phyloP scores from a whole-genome alignment of 2,113 vertebrate species.

The Falcunculus frontatus region DNA sequence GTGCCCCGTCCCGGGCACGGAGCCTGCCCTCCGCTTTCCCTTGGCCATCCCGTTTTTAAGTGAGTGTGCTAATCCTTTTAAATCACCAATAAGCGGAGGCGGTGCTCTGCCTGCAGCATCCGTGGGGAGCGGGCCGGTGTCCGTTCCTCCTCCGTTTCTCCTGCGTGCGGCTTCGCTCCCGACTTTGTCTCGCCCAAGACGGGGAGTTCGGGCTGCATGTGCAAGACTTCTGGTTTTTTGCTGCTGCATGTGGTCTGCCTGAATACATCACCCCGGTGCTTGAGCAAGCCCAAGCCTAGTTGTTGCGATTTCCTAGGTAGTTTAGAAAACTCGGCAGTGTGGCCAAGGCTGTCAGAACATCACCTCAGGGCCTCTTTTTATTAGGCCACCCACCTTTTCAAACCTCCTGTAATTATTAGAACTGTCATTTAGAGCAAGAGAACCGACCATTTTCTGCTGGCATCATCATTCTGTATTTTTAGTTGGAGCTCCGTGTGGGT shows the following conservation, averaged over 20 bases:
- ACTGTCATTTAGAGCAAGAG: not conserved
- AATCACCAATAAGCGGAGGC: not conserved
- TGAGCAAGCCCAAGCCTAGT: not conserved
- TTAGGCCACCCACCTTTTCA: slow-evolving; percentile 43
- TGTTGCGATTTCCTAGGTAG: not conserved
- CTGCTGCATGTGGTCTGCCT: not conserved
- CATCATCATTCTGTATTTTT: not conserved
- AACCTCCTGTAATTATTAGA: not conserved
- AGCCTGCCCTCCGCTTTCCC: not conserved
- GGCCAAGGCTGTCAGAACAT: slow-evolving; percentile 11
- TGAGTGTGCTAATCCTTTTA: not conserved
- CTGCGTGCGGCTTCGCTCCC: not conserved
- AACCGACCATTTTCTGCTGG: not conserved
- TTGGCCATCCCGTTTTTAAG: not conserved
- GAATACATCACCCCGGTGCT: not conserved
- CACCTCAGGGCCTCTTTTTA: slow-evolving; percentile 16
- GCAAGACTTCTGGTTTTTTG: not conserved
- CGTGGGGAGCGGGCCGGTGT: not conserved
- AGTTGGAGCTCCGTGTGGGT: not conserved
- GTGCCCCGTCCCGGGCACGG: not conserved
- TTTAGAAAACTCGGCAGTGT: not conserved
- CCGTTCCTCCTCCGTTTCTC: not conserved
- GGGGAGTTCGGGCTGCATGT: not conserved
- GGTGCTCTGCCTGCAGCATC: not conserved
- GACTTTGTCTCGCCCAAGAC: not conserved